Percentiles rank a stretch among this genome's conserved stretches.
phyloP scores from a whole-genome alignment of 2,113 vertebrate species.

The Heloderma charlesbogerti region DNA sequence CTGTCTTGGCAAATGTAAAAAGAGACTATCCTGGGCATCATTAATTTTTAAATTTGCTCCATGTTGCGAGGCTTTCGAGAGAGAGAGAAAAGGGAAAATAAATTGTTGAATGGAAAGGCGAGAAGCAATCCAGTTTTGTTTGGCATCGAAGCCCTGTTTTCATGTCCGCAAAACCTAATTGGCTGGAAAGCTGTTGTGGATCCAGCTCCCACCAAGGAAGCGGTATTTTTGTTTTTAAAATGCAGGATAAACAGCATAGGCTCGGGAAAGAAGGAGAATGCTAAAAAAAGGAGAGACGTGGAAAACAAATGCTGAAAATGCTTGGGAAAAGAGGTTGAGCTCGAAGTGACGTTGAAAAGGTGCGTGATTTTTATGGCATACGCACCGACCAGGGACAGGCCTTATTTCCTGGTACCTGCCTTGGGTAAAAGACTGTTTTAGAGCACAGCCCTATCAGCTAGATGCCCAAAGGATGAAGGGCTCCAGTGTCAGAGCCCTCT shows the following conservation, averaged over 20 bases:
- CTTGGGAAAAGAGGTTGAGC: not conserved
- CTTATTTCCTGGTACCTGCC: not conserved
- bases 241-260: not conserved
- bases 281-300: not conserved
- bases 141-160: not conserved
- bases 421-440: not conserved
- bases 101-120: not conserved
- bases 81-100: constrained; percentile 32
- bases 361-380: not conserved
- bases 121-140: not conserved
- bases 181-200: not conserved
- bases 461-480: too few relatives aligned
- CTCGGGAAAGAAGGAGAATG: not conserved
- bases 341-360: not conserved
- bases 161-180: not conserved
- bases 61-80: constrained; percentile 55
- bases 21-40: constrained; percentile 52
- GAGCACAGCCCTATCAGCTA: not conserved
- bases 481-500: too few relatives aligned
- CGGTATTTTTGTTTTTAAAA: not conserved
- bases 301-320: not conserved
- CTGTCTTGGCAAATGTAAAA: constrained; percentile 66
- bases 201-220: not conserved
- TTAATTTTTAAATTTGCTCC: constrained; percentile 73
- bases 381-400: not conserved